Conservation (phyloP, 2,888 invertebrate genomes). For the Pyrrhosoma nymphula region DNA sequence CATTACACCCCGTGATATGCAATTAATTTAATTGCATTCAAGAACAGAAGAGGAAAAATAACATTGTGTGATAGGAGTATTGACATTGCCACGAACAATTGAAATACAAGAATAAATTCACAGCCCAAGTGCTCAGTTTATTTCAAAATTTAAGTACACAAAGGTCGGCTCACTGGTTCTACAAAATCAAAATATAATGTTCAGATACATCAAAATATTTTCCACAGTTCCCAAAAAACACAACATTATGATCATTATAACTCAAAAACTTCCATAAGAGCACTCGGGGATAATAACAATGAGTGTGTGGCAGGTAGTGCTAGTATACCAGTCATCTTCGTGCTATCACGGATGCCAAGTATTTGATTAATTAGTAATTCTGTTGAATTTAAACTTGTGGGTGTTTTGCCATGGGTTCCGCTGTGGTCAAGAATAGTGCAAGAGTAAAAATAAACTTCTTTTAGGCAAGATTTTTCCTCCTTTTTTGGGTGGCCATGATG, state of each 20-base stretch:
- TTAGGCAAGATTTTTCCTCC: too few relatives aligned
- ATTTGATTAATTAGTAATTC: too few relatives aligned
- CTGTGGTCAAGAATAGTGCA: too few relatives aligned
- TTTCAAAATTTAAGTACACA: constrained; percentile 25
- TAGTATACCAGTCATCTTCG: too few relatives aligned
- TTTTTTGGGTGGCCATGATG: too few relatives aligned
- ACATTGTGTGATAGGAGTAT: neutral
- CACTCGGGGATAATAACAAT: constrained; percentile 21
- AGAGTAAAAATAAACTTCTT: too few relatives aligned
- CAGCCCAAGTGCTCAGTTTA: constrained; percentile 34
- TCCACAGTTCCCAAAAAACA: neutral
- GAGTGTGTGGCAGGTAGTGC: too few relatives aligned
- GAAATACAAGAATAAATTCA: neutral
- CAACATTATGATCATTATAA: neutral
- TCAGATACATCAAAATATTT: neutral
- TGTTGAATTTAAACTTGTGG: too few relatives aligned
- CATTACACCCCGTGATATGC: too few relatives aligned
- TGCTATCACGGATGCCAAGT: too few relatives aligned
- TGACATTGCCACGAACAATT: neutral
- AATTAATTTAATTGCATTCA: too few relatives aligned
- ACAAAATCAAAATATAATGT: constrained; percentile 30
- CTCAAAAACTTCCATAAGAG: neutral
- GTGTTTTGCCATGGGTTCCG: too few relatives aligned
- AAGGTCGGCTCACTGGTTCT: neutral
- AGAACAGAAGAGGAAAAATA: neutral